phyloP scores from a whole-genome alignment of 2,113 vertebrate species.

The Phrynosoma platyrhinos region DNA sequence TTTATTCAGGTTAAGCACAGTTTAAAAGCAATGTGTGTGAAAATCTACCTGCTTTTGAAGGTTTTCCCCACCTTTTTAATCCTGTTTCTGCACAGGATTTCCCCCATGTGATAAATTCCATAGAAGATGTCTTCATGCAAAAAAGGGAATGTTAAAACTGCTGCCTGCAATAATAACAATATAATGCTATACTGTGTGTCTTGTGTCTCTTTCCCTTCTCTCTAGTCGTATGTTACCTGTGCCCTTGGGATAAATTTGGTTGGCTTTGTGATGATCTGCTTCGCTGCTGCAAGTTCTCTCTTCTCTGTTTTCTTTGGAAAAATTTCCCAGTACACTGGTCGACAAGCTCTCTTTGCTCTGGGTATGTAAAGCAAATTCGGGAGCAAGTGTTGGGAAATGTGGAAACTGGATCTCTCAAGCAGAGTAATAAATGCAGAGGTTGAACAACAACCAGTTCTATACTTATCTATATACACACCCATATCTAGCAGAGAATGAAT shows the following conservation, averaged over 20 bases:
- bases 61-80: too few species aligned
- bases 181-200: not conserved
- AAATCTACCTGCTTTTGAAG: too few species aligned
- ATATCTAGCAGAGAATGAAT: too few species aligned
- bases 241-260: slow-evolving; percentile 90
- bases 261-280: slow-evolving; percentile 94
- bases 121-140: slow-evolving; percentile 14
- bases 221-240: slow-evolving; percentile 90
- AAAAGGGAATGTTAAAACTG: slow-evolving; percentile 9
- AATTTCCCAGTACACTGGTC: slow-evolving; percentile 83
- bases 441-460: too few species aligned
- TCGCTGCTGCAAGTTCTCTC: slow-evolving; percentile 85
- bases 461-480: too few species aligned
- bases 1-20: too few species aligned
- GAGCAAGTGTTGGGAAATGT: not conserved
- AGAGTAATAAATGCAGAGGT: too few species aligned
- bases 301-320: slow-evolving; percentile 86
- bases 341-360: slow-evolving; percentile 81
- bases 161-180: not conserved
- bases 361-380: slow-evolving; percentile 78
- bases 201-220: slow-evolving; percentile 22
- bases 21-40: too few species aligned
- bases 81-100: too few species aligned
- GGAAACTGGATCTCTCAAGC: too few species aligned
- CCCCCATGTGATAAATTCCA: too few species aligned